Evolutionary conservation across 1,140 invertebrate species (phyloP).

Genomic region (Belonocnema kinseyi): DNA sequence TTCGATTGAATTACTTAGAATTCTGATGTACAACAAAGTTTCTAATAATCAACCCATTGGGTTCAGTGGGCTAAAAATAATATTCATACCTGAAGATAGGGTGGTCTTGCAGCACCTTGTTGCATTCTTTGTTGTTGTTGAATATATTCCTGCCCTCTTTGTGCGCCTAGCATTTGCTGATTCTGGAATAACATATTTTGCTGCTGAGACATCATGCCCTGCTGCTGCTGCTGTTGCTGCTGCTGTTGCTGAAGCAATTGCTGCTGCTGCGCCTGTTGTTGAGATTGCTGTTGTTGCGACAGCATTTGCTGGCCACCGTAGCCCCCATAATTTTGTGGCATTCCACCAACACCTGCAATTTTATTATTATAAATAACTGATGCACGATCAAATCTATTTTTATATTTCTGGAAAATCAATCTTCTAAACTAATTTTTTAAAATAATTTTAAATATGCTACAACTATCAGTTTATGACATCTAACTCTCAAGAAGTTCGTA

Average conservation of each 20-base stretch:
- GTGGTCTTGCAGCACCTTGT: conserved; percentile 66
- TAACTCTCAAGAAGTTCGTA: too few relatives aligned
- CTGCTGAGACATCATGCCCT: conserved; percentile 70
- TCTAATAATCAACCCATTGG: too few relatives aligned
- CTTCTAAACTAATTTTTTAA: too few relatives aligned
- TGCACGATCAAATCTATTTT: too few relatives aligned
- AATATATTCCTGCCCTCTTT: conserved; percentile 73
- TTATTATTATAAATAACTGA: conserved; percentile 10
- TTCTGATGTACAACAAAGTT: too few relatives aligned
- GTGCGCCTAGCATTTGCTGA: conserved; percentile 71
- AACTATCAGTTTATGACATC: too few relatives aligned
- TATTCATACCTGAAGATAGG: conserved; percentile 73
- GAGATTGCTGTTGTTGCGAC: conserved; percentile 78
- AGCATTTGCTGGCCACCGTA: conserved; percentile 80
- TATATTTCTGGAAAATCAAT: background rate
- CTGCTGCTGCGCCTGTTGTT: conserved; percentile 76
- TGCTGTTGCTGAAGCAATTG: conserved; percentile 75
- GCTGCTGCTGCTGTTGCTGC: conserved; percentile 62
- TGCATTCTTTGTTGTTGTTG: conserved; percentile 74
- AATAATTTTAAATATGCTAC: too few relatives aligned
- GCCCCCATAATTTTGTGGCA: conserved; percentile 78
- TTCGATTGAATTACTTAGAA: too few relatives aligned
- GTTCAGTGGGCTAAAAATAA: background rate
- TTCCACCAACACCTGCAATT: conserved; percentile 57
- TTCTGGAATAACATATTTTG: conserved; percentile 72